Evolutionary conservation across 2,888 invertebrate species (phyloP), one percentile per base, ranked within the genome.

Genomic region (Agrilus cyanescens): DNA sequence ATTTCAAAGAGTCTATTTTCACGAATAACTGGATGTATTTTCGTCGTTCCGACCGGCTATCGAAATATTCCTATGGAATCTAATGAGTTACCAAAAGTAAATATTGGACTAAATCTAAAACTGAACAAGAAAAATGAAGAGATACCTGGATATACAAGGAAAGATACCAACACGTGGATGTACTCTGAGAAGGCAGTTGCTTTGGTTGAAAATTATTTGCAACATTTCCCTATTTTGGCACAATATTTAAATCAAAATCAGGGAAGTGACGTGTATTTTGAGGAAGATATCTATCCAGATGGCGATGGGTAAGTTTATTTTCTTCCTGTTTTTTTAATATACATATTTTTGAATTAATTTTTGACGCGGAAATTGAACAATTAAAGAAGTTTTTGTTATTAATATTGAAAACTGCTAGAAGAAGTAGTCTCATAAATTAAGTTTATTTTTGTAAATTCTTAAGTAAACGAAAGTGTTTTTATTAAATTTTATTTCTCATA

Each of bases 91-190:
- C 69, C 64, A 51, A 80, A 77, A 59, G 63, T 80, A 12, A 95
- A 95, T 61, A 74, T 96, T 20, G 97, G 96, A 0, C 73, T 97
- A 36, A 89, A 93, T 62, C 71, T 97, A 15, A 96, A 96, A 67
- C 87, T 85, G 58, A 88, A 83, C 48, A 90, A 88, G 60, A 57
- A 78, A 76, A 79, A 80, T 50, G 75, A 75, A 59, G 80, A 81
- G 56, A 74, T 85, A 2, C 78, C 84, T 2, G 93, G 94, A 25
- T 95, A 82, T 63, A 88, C 90, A 0, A 81, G 76, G 40, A 85
- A 80, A 50, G 70, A 73, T 0, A 71, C 72, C n/a, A 74, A 70
- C 55, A 59, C 72, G 33, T 96, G 95, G 95, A 67, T 75, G 15
- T 95, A 94, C 65, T 88, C 94, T 1, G 64, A 72, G 13, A 82